phyloP scores from a whole-genome alignment of 2,113 vertebrate species.

The Grallaria varia region DNA sequence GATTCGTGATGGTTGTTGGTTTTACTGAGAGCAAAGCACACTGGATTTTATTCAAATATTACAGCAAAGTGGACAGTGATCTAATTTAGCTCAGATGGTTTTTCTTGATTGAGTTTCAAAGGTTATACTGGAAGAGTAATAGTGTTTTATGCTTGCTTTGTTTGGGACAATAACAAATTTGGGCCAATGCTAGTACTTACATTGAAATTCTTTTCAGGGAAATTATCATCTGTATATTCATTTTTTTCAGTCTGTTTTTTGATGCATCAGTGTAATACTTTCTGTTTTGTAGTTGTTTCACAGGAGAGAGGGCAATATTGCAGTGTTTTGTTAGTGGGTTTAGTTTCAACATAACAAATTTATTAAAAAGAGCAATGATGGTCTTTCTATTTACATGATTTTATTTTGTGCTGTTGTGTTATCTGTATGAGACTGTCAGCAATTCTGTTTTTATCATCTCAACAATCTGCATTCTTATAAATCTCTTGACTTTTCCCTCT shows the following conservation, averaged over 20 bases:
- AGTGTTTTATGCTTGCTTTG: background rate
- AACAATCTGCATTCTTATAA: background rate
- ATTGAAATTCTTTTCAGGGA: background rate
- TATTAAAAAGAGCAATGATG: background rate
- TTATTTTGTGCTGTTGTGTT: background rate
- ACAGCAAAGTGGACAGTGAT: background rate
- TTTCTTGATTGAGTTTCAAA: background rate
- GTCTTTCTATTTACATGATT: background rate
- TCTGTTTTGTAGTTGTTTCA: background rate
- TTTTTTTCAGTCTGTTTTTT: background rate
- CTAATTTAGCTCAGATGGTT: background rate
- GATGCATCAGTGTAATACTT: background rate
- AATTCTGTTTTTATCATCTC: background rate
- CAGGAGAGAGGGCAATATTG: background rate
- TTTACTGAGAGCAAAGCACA: background rate
- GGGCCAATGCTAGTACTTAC: background rate
- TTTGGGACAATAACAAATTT: background rate
- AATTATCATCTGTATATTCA: background rate
- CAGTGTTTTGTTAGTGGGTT: background rate
- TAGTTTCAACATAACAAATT: background rate
- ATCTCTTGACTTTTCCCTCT: background rate
- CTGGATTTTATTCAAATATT: background rate
- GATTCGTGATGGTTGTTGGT: background rate
- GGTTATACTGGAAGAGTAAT: background rate
- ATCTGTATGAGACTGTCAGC: background rate